Evolutionary conservation across 2,888 invertebrate species (phyloP).

Genomic region (Polia nebulosa): DNA sequence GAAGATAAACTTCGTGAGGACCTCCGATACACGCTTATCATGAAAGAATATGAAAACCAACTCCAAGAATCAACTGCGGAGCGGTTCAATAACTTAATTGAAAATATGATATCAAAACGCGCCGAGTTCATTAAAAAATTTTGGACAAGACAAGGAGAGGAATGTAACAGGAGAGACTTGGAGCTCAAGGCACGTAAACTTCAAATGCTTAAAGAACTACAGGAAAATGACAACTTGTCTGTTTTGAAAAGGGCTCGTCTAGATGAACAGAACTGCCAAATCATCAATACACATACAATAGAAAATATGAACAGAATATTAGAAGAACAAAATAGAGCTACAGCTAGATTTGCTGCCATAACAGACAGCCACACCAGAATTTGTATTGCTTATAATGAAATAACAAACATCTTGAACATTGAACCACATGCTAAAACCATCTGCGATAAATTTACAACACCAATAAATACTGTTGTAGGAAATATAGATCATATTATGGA

Average conservation of each 20-base stretch:
- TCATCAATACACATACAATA: conserved; percentile 82
- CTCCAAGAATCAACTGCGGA: conserved; percentile 78
- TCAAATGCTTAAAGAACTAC: conserved; percentile 84
- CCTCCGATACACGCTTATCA: conserved; percentile 79
- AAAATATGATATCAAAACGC: conserved; percentile 81
- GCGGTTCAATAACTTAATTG: conserved; percentile 79
- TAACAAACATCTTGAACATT: conserved; percentile 85
- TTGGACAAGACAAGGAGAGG: conserved; percentile 81
- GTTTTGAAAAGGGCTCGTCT: conserved; percentile 83
- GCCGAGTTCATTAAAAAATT: conserved; percentile 79
- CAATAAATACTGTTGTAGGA: conserved; percentile 82
- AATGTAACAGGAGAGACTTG: conserved; percentile 82
- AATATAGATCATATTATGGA: conserved; percentile 87
- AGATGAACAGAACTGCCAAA: conserved; percentile 87
- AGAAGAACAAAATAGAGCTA: conserved; percentile 88
- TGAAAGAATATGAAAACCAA: conserved; percentile 80
- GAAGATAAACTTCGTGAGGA: conserved; percentile 82
- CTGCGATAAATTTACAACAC: conserved; percentile 83
- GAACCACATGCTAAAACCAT: conserved; percentile 83
- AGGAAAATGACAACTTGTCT: conserved; percentile 89
- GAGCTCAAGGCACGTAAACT: conserved; percentile 83
- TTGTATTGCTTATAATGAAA: conserved; percentile 89
- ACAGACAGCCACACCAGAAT: conserved; percentile 91
- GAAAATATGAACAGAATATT: conserved; percentile 88
- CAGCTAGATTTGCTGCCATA: conserved; percentile 89